Percentiles rank a stretch among this genome's conserved stretches.
phyloP scores from a whole-genome alignment of 2,888 invertebrate species.

The Andricus curvator region DNA sequence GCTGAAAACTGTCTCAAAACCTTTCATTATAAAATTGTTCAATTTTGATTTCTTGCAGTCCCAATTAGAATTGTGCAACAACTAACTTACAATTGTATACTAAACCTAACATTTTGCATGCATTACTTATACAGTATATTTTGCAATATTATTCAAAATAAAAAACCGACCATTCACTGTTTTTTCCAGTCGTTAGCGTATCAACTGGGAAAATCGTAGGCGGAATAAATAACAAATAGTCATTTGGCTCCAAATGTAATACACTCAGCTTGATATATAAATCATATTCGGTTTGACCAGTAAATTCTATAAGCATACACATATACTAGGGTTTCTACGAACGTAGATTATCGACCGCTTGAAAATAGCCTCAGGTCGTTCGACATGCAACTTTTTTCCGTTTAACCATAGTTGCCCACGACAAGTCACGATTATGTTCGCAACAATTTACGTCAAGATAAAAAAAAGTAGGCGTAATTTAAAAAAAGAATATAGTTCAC shows the following conservation, averaged over 20 bases:
- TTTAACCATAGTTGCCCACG: conserved; percentile 9
- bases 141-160: not conserved
- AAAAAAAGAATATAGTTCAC: not conserved
- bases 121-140: not conserved
- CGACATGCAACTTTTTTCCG: conserved; percentile 29
- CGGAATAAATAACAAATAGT: conserved; percentile 5
- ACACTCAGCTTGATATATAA: conserved; percentile 12
- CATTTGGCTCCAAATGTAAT: conserved; percentile 1
- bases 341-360: conserved; percentile 24
- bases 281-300: conserved; percentile 22
- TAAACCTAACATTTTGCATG: too few species aligned
- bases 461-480: not conserved
- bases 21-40: too few species aligned
- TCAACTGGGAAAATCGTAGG: not conserved
- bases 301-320: conserved; percentile 3
- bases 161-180: not conserved
- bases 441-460: conserved; percentile 13
- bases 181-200: not conserved
- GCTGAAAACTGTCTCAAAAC: too few species aligned
- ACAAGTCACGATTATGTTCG: conserved; percentile 9
- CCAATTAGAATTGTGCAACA: too few species aligned
- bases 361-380: conserved; percentile 28
- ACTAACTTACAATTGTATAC: too few species aligned
- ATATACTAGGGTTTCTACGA: not conserved
- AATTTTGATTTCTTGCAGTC: too few species aligned